Base-by-base conservation (phyloP, 2,888 invertebrate species). In the Rugalucina vietnamica region DNA sequence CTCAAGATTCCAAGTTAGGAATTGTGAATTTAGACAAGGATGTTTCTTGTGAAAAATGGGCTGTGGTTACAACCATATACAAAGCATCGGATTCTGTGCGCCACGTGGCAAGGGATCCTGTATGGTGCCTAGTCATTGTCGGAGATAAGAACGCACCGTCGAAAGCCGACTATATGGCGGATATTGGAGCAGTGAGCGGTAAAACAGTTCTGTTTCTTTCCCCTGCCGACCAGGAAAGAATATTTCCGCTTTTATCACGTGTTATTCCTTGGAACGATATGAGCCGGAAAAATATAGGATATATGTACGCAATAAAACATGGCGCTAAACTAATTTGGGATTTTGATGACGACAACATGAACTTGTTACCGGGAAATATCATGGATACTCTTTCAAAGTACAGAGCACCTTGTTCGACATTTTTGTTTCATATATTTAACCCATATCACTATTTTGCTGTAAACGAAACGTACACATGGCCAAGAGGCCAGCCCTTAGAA, bases 211-310 rank as follows among this genome's bases (percentile, higher is more conserved):
- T 79, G 21, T 79, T 74, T 54, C 73, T 79, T 1, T 49, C 60
- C 5, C 21, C 57, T 5, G 50, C 60, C 14, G 79, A 79, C 21
- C 79, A 79, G 50, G 29, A 49, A 4, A 36, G 24, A 3, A 36
- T 79, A n/a, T 69, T 60, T 34, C 73, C 79, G 3, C 36, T 72
- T 14, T 37, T 83, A 37, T 65, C 79, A 60, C 36, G 73, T 0
- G 10, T 27, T 10, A 65, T 83, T 27, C 79, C 83, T 10, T 36
- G 60, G 29, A 76, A 72, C 24, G 39, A 70, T 32, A 76, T 76
- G 43, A 65, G 72, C 1, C 39, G 83, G 32, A 83, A 83, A 27
- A 83, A 83, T 72, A 79, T 83, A 10, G 83, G 83, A 76, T 83
- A 79, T 43, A 75, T 82, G 50, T 82, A 76, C 18, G 82, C 82